These are phyloP conservation scores for Cladorhizidae sp. DNA, from an alignment of 37 sponge, comb jelly and placozoan species.

Conservation along the genomic window DNA sequence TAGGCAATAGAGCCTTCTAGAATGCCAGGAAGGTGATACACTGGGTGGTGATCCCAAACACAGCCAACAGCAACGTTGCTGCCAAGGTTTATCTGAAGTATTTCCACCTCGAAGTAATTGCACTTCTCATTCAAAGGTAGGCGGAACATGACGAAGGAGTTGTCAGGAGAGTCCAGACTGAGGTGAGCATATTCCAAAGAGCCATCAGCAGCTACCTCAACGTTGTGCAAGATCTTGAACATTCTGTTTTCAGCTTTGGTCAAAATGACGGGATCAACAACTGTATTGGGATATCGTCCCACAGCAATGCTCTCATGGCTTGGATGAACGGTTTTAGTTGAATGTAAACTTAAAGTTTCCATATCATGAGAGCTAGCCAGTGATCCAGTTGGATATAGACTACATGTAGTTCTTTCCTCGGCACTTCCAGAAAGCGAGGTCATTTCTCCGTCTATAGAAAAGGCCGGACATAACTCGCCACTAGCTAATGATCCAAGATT, in stretches of 20 bases:
- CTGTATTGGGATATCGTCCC: not conserved
- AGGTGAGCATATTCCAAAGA: conserved; percentile 2
- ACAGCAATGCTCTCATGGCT: not conserved
- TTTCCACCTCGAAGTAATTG: conserved; percentile 68
- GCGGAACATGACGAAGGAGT: conserved; percentile 37
- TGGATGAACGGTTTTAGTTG: too few species aligned
- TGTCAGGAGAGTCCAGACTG: not conserved
- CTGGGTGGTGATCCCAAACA: conserved; percentile 23
- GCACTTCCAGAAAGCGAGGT: too few species aligned
- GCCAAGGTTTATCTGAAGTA: not conserved
- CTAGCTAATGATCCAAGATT: too few species aligned
- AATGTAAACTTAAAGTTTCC: too few species aligned
- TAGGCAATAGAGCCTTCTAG: conserved; percentile 36
- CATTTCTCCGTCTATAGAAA: too few species aligned
- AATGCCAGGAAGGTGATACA: conserved; percentile 30
- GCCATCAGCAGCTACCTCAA: conserved; percentile 17
- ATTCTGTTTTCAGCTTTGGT: conserved; percentile 29
- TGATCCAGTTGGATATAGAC: too few species aligned
- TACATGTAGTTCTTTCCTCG: too few species aligned
- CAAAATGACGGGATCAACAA: conserved; percentile 2
- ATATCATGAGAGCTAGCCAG: too few species aligned
- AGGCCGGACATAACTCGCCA: too few species aligned
- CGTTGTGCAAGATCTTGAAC: conserved; percentile 37
- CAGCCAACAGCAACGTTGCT: conserved; percentile 43
- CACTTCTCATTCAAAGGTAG: conserved; percentile 46